These are phyloP conservation scores for Macropis europaea DNA, from an alignment of 2,888 invertebrate species.

Conservation along the genomic window DNA sequence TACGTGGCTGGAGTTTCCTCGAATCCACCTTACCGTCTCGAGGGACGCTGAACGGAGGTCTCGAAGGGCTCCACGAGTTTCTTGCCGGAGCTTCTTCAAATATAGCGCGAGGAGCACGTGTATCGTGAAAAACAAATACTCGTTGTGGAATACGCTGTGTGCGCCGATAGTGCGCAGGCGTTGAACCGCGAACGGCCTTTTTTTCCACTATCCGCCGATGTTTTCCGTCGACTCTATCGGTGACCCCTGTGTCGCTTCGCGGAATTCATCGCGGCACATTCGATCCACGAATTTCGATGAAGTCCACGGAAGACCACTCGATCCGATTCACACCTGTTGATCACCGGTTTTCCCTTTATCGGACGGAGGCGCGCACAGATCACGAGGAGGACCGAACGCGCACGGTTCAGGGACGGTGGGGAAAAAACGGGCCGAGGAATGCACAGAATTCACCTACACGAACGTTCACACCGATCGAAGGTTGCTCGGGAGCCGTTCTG, in stretches of 20 bases:
- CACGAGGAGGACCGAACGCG: neutral
- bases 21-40: slow-evolving; percentile 17
- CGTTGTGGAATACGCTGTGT: neutral
- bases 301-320: neutral
- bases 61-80: slow-evolving; percentile 18
- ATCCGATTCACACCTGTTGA: slow-evolving; percentile 3
- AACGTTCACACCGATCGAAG: too few species aligned
- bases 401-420: neutral
- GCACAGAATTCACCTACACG: neutral
- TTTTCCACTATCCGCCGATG: slow-evolving; percentile 13
- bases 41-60: neutral
- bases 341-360: neutral
- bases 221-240: slow-evolving; percentile 6
- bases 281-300: neutral
- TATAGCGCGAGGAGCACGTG: slow-evolving; percentile 48
- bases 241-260: slow-evolving; percentile 7
- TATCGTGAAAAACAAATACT: slow-evolving; percentile 44
- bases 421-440: slow-evolving; percentile 6
- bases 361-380: neutral
- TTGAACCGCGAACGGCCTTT: slow-evolving; percentile 32
- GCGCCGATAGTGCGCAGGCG: slow-evolving; percentile 33
- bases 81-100: slow-evolving; percentile 24
- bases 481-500: neutral
- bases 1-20: slow-evolving; percentile 11
- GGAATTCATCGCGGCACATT: neutral